These are phyloP conservation scores for Drosophila falleni DNA, from an alignment of 2,888 invertebrate species.

Conservation along the genomic window DNA sequence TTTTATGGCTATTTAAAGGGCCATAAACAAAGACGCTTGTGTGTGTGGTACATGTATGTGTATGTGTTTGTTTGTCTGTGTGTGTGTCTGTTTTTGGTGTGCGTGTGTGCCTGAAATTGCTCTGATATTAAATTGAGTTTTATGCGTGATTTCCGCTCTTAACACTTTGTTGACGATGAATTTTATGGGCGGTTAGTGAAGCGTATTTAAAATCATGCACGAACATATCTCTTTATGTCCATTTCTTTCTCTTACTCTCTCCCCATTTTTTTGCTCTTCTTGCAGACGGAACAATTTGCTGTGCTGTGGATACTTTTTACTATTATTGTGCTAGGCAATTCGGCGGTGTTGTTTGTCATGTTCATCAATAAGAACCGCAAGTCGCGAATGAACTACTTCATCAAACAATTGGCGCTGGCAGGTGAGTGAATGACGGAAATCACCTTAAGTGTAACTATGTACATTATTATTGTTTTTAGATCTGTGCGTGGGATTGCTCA, in stretches of 20 bases:
- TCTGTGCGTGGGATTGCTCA: slow-evolving; percentile 94
- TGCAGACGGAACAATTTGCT: slow-evolving; percentile 94
- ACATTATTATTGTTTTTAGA: slow-evolving; percentile 86
- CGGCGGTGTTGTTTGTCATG: slow-evolving; percentile 94
- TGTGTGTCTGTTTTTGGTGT: slow-evolving; percentile 7
- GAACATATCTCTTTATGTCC: slow-evolving; percentile 10
- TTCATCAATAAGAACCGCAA: slow-evolving; percentile 93
- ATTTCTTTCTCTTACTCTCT: slow-evolving; percentile 7
- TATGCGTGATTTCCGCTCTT: slow-evolving; percentile 76
- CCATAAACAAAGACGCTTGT: slow-evolving; percentile 58
- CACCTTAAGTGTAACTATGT: not conserved
- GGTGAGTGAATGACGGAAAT: slow-evolving; percentile 87
- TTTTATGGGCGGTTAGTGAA: slow-evolving; percentile 59
- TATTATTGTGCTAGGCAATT: slow-evolving; percentile 94
- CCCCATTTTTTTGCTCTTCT: slow-evolving; percentile 12
- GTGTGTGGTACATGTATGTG: slow-evolving; percentile 21
- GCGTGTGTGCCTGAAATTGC: slow-evolving; percentile 43
- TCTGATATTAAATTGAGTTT: slow-evolving; percentile 75
- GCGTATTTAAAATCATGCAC: slow-evolving; percentile 39
- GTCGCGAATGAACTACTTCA: slow-evolving; percentile 98
- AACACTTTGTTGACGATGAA: slow-evolving; percentile 73
- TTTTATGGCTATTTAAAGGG: slow-evolving; percentile 76
- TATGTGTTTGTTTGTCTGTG: slow-evolving; percentile 4
- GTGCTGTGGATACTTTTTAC: slow-evolving; percentile 94
- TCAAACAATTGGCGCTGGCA: slow-evolving; percentile 96